Conservation (phyloP, 1,140 invertebrate genomes). For the Leptoteleia sp. region DNA sequence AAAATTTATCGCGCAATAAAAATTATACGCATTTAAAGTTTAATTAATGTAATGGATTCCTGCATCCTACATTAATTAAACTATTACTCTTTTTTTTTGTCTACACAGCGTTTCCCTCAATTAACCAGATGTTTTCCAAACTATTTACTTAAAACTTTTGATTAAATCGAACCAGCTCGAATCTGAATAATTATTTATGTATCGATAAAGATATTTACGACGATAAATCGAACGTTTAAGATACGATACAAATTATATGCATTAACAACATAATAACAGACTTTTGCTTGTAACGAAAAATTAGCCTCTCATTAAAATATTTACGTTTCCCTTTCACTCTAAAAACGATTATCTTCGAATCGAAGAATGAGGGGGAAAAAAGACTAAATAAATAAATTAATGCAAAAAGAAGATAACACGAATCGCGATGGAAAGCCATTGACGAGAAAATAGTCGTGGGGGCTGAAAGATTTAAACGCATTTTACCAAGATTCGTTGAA, state of each 20-base stretch:
- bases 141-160: conserved; percentile 20
- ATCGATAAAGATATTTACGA: conserved; percentile 23
- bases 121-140: neutral
- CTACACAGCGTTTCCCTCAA: neutral
- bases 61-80: too few relatives aligned
- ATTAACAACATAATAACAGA: conserved; percentile 46
- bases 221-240: conserved; percentile 10
- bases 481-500: too few relatives aligned
- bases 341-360: conserved; percentile 15
- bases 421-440: too few relatives aligned
- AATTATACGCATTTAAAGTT: too few relatives aligned
- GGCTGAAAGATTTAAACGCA: too few relatives aligned
- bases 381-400: too few relatives aligned
- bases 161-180: conserved; percentile 37
- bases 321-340: conserved; percentile 48
- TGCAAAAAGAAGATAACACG: too few relatives aligned
- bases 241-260: conserved; percentile 28
- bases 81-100: too few relatives aligned
- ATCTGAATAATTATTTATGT: conserved; percentile 29
- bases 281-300: conserved; percentile 21
- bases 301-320: conserved; percentile 36
- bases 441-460: too few relatives aligned
- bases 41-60: too few relatives aligned
- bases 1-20: too few relatives aligned
- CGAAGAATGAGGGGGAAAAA: too few relatives aligned